Conservation (phyloP, 2,113 vertebrate species). For the Poeciliopsis turrubarensis region DNA sequence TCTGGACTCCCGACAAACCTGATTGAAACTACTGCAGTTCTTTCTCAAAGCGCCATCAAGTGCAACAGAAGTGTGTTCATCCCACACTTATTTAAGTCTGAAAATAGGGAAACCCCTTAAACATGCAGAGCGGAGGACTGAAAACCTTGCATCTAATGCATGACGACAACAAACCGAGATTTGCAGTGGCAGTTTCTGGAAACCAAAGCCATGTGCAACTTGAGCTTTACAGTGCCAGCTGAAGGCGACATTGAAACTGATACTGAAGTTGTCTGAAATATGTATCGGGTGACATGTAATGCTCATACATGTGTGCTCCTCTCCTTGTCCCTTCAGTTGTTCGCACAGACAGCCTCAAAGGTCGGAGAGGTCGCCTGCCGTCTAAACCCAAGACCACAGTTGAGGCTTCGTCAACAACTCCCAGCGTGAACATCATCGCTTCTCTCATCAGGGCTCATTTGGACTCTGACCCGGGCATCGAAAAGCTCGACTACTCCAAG, state of each 20-base stretch:
- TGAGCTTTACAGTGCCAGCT: constrained; percentile 44
- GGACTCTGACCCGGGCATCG: constrained; percentile 85
- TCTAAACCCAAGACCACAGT: constrained; percentile 87
- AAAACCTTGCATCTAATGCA: neutral
- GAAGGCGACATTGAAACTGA: constrained; percentile 44
- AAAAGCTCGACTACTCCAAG: constrained; percentile 92
- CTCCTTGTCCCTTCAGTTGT: constrained; percentile 80
- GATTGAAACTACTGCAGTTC: too few relatives aligned
- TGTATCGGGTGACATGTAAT: constrained; percentile 9
- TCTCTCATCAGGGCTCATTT: constrained; percentile 89
- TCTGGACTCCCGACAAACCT: too few relatives aligned
- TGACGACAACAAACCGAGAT: constrained; percentile 1
- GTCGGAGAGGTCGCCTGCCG: constrained; percentile 89
- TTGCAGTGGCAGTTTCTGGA: constrained; percentile 49
- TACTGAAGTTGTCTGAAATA: constrained; percentile 34
- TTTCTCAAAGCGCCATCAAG: too few relatives aligned
- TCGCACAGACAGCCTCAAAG: constrained; percentile 93
- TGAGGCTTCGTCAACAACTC: constrained; percentile 70
- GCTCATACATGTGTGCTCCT: constrained; percentile 15
- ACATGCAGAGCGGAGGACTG: too few relatives aligned
- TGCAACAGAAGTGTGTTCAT: too few relatives aligned
- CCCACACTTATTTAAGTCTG: too few relatives aligned
- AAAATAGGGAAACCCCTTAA: too few relatives aligned
- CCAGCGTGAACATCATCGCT: constrained; percentile 86
- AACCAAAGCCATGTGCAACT: constrained; percentile 55